Evolutionary conservation across 2,888 invertebrate genomes (phyloP).

Genomic region (Epistrophe grossulariae): DNA sequence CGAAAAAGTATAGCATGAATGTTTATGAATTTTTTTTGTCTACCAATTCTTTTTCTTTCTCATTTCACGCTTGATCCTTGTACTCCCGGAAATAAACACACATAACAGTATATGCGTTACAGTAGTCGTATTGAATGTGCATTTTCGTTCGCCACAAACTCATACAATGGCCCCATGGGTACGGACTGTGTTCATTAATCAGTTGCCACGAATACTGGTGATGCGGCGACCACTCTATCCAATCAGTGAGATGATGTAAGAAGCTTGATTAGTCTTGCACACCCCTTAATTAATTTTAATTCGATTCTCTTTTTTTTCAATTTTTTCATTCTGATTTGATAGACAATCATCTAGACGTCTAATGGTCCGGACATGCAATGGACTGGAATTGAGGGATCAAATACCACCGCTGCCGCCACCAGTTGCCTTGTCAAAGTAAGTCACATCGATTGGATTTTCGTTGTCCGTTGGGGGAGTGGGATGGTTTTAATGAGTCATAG

Average conservation of each 20-base stretch:
- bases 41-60: not conserved
- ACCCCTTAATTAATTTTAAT: slow-evolving; percentile 27
- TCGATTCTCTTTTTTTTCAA: slow-evolving; percentile 21
- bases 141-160: slow-evolving; percentile 98
- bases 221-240: slow-evolving; percentile 92
- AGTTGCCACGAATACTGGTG: slow-evolving; percentile 95
- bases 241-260: slow-evolving; percentile 84
- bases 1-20: not conserved
- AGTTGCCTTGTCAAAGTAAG: slow-evolving; percentile 84
- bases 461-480: not conserved
- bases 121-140: slow-evolving; percentile 98
- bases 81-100: slow-evolving; percentile 77
- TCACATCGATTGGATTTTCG: slow-evolving; percentile 16
- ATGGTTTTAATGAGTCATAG: slow-evolving; percentile 74
- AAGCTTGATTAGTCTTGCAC: slow-evolving; percentile 27
- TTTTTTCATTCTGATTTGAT: not conserved
- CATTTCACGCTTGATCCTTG: slow-evolving; percentile 25
- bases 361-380: slow-evolving; percentile 91
- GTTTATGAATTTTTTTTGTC: slow-evolving; percentile 29
- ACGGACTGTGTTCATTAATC: slow-evolving; percentile 97
- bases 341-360: slow-evolving; percentile 86
- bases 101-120: slow-evolving; percentile 93
- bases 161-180: slow-evolving; percentile 99
- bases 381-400: slow-evolving; percentile 89
- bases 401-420: slow-evolving; percentile 86